Base-by-base conservation (phyloP, 2,888 invertebrate species). In the Callyntrura sp. region DNA sequence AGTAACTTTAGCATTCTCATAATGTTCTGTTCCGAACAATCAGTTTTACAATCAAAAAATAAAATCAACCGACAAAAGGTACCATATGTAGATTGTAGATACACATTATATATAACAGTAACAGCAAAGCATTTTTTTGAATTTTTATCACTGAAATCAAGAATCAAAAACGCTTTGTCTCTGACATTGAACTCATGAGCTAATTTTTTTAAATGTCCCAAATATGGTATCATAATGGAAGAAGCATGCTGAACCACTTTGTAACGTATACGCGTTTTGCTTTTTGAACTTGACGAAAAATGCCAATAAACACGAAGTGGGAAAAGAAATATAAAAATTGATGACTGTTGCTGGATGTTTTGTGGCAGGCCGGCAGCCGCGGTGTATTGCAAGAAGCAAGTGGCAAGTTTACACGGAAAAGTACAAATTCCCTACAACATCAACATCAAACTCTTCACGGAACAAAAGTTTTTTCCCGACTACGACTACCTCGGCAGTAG, bases 401-500 rank as follows among this genome's bases (percentile, higher is more conserved):
- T 78, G 78, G 78, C 55, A 78, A 78, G 78, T 78, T 78, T 78
- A 78, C 78, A 78, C 28, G 55, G 14, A 81, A 62, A 82, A 87
- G 79, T 79, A 86, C 87, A 87, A 87, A 87, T 87, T 86, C 68
- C 65, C 76, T 55, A 81, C n/a, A 20, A 78, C 9, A 28, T 17
- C 25, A 14, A 14, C n/a, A n/a, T n/a, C n/a, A 55, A 9, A 25
- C 25, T 14, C 11, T 17, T 45, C 45, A 76, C 48, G 20, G 23
- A 51, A 76, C 48, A 28, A 20, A 8, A 25, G 5, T n/a, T 70
- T 70, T 70, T 73, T 73, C 35, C 35, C 62, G 51, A 35, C 83
- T 20, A 23, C 25, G 1, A 48, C 45, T 1, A 73, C 51, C 51
- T 2, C n/a, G 12, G 11, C 62, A 28, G 28, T 60, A 76, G 9